phyloP scores from a whole-genome alignment of 2,888 invertebrate species.

The Lithophane leautieri region DNA sequence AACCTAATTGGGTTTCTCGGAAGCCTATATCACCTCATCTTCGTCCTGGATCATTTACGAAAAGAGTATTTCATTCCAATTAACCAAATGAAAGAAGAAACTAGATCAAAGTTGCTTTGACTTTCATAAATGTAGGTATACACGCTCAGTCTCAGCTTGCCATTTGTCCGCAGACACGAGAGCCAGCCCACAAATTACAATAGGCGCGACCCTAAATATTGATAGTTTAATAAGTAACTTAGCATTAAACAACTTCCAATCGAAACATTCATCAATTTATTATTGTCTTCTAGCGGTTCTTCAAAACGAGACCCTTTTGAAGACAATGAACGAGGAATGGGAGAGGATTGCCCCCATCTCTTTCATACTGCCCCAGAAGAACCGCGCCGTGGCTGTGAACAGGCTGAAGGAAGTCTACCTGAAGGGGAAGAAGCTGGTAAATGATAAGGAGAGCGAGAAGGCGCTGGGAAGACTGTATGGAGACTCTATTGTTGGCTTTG shows the following conservation, averaged over 20 bases:
- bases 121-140: neutral
- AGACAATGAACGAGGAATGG: constrained; percentile 91
- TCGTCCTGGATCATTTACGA: neutral
- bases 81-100: neutral
- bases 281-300: constrained; percentile 84
- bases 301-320: constrained; percentile 88
- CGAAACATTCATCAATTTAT: neutral
- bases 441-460: constrained; percentile 81
- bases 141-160: neutral
- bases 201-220: neutral
- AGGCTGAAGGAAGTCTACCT: constrained; percentile 88
- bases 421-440: constrained; percentile 73
- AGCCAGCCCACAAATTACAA: neutral
- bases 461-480: constrained; percentile 89
- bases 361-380: constrained; percentile 91
- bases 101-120: neutral
- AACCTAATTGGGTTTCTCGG: neutral
- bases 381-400: constrained; percentile 87
- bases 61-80: neutral
- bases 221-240: neutral
- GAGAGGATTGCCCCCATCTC: constrained; percentile 92
- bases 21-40: neutral
- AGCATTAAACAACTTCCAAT: neutral
- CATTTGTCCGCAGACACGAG: neutral
- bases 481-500: constrained; percentile 91